phyloP scores from a whole-genome alignment of 2,888 invertebrate species.

The Latrodectus hesperus region DNA sequence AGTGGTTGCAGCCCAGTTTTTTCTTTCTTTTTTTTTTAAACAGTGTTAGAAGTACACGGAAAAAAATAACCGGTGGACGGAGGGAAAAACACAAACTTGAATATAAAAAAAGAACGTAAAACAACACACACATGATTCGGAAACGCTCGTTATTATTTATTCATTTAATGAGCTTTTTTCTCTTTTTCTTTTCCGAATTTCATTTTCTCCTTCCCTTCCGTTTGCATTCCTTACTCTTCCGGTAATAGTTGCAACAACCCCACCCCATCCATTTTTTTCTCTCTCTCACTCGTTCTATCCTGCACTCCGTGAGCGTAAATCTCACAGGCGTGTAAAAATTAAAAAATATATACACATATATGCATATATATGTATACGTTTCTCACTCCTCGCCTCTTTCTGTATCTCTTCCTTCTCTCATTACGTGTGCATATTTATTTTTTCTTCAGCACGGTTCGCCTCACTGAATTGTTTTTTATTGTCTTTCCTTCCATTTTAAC shows the following conservation, averaged over 20 bases:
- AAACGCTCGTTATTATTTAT: conserved; percentile 68
- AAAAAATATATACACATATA: conserved; percentile 7
- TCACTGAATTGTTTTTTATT: conserved; percentile 22
- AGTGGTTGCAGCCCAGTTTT: conserved; percentile 8
- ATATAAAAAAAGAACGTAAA: conserved; percentile 24
- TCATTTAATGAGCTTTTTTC: conserved; percentile 66
- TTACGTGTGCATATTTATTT: conserved; percentile 22
- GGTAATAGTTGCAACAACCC: conserved; percentile 48
- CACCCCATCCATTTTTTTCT: conserved; percentile 1
- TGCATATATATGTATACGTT: neutral
- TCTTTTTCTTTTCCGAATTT: conserved; percentile 55
- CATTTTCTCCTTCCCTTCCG: conserved; percentile 58
- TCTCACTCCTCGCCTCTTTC: conserved; percentile 6
- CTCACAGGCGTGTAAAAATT: neutral
- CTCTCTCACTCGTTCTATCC: conserved; percentile 14
- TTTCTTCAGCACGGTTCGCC: neutral
- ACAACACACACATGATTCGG: conserved; percentile 48
- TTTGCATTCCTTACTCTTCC: conserved; percentile 66
- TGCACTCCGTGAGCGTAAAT: neutral
- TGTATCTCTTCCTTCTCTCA: conserved; percentile 26
- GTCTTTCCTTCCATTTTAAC: neutral
- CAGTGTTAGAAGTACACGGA: conserved; percentile 18
- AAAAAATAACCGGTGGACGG: conserved; percentile 14
- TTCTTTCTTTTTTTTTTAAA: conserved; percentile 15
- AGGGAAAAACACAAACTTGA: conserved; percentile 53